phyloP scores from a whole-genome alignment of 2,113 vertebrate species.

The Rafetus swinhoei region DNA sequence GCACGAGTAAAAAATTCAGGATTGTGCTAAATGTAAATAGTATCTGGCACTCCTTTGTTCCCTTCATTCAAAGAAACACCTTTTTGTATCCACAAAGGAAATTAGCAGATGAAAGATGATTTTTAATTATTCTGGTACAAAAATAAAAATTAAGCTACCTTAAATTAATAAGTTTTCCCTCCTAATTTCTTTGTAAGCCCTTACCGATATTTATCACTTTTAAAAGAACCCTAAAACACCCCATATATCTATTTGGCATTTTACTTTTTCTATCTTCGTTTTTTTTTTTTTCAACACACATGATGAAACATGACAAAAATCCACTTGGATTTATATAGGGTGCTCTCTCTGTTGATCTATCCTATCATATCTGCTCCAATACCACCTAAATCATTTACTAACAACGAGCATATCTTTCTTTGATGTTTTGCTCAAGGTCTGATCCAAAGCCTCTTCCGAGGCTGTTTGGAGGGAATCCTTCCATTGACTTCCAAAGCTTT shows the following conservation, averaged over 20 bases:
- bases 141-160: neutral
- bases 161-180: neutral
- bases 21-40: neutral
- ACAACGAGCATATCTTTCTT: neutral
- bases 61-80: neutral
- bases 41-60: neutral
- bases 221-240: neutral
- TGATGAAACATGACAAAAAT: neutral
- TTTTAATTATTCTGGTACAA: neutral
- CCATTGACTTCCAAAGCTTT: neutral
- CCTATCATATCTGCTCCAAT: neutral
- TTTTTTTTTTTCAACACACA: neutral
- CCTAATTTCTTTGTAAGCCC: neutral
- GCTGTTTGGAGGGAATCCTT: neutral
- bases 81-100: neutral
- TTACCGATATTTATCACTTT: neutral
- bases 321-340: neutral
- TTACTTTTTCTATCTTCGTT: neutral
- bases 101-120: neutral
- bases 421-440: neutral
- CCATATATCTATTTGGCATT: neutral
- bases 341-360: slow-evolving; percentile 17
- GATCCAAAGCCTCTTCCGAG: neutral
- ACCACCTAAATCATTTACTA: slow-evolving; percentile 15
- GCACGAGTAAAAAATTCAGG: neutral